Conservation (phyloP, 2,888 invertebrate species). For the Slavum lentiscoides region DNA sequence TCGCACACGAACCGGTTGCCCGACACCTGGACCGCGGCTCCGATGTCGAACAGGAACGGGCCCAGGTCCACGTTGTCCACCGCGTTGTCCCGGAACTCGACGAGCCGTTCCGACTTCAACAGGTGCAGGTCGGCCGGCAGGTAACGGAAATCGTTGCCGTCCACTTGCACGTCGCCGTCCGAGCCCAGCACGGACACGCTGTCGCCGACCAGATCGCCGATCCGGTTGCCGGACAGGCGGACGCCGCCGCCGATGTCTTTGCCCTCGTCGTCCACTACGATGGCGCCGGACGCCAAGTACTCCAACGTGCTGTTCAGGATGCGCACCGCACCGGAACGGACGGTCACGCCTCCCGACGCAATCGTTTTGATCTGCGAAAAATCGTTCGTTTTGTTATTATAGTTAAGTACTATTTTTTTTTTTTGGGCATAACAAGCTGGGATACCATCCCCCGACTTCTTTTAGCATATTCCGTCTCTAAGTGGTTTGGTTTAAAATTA, state of each 20-base stretch:
- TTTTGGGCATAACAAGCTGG: too few species aligned
- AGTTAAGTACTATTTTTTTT: too few species aligned
- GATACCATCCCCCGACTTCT: too few species aligned
- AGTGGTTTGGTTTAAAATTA: too few species aligned
- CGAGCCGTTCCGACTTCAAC: slow-evolving; percentile 12
- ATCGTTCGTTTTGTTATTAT: background rate
- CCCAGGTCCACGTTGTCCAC: slow-evolving; percentile 53
- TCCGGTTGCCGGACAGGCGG: slow-evolving; percentile 19
- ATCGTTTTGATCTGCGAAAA: slow-evolving; percentile 35
- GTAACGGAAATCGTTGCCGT: slow-evolving; percentile 19
- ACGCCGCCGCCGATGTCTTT: background rate
- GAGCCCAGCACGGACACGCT: background rate
- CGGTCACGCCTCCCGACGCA: background rate
- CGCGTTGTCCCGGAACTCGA: slow-evolving; percentile 30
- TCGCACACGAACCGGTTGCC: slow-evolving; percentile 52
- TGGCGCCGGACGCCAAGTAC: background rate
- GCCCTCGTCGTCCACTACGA: slow-evolving; percentile 17
- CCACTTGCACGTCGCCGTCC: slow-evolving; percentile 11
- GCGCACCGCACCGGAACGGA: slow-evolving; percentile 8
- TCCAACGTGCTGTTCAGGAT: slow-evolving; percentile 43
- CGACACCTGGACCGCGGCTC: background rate
- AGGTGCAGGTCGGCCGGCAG: slow-evolving; percentile 40
- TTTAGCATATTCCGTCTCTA: too few species aligned
- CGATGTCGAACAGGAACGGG: slow-evolving; percentile 51
- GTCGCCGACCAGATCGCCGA: background rate